Evolutionary conservation across 2,113 vertebrate species (phyloP), one percentile per base, ranked within the genome.

Genomic region (Hippocampus guttulatus): DNA sequence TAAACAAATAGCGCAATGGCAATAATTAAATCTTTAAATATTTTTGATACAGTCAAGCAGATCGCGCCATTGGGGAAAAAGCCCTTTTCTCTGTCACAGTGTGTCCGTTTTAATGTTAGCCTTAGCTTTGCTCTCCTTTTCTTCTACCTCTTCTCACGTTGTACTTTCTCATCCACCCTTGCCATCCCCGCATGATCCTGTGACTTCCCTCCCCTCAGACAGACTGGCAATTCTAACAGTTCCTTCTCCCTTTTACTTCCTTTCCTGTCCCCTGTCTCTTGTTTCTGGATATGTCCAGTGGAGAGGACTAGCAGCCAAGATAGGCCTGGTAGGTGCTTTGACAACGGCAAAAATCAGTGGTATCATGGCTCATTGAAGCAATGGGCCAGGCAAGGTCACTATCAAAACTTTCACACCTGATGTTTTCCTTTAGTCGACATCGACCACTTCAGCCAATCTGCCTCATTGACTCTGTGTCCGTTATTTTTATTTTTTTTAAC

Each of bases 281-380:
- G 63, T 93, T 83, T 94, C 87, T 94, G 94, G 92, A 45, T 89
- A 84, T 86, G 51, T 87, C 80, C 93, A 98, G 96, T 96, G 95
- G 92, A 94, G 93, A 92, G 94, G 93, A 94, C 89, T 95, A 90
- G 94, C 92, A 87, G 91, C 94, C 92, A 95, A 94, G 93, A 95
- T 98, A 89, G 96, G 95, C 94, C 95, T 96, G 96, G 96, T 98
- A 98, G 94, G 96, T 97, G 91, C 88, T 88, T 15, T 69, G 8
- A 76, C 67, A 63, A 64, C 23, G 38, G 25, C 15, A 61, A 67
- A 55, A 62, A 51, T 30, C 30, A 15, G 66, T 43, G 60, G 61
- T 64, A 57, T 81, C 75, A 84, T 84, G 75, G 63, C 75, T 81
- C 73, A 77, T 84, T 75, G 79, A 79, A 79, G 71, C 47, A 0